Evolutionary conservation across 2,113 vertebrate species (phyloP), one percentile per base, ranked within the genome.

Genomic region (Polypterus bichir): DNA sequence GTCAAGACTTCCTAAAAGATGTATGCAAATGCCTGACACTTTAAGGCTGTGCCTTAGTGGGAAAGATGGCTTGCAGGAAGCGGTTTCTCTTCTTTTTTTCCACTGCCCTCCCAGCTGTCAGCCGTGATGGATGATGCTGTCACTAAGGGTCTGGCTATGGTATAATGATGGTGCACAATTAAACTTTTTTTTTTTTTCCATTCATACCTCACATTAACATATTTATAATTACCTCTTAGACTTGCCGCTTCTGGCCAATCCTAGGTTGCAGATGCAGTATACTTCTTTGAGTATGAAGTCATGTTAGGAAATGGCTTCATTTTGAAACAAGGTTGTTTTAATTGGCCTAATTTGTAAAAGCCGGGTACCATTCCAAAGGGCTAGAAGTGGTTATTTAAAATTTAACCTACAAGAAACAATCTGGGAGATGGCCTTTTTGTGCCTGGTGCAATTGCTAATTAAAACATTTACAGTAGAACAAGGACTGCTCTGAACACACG

Each of bases 71-170:
- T 64, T 60, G 53, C 60, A 54, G 47, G 27, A 65, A 48, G 46
- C 58, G 55, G 45, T 59, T 56, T 66, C 63, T 47, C 56, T 44
- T 63, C 63, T 59, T 71, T 65, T 66, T 64, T 67, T 57, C 47
- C 62, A 54, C 64, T 60, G 60, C 51, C 55, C 65, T 75, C 71
- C 71, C 69, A 68, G 75, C 71, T 79, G 79, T 83, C 81, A 79
- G 64, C 71, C 71, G 69, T 81, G 81, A 83, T 79, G 70, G 76
- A 83, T 81, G 77, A 65, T 74, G 71, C 60, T 73, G 54, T 69
- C 70, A 70, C 67, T 73, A 77, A 77, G 72, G 71, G 65, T 64
- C 76, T 78, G 77, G 78, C 76, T 85, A 83, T 78, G 71, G 64
- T 47, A 66, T 69, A 75, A 73, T 71, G 62, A 67, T 73, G 71